These are phyloP conservation scores for Pachycephus smyrnensis DNA, from an alignment of 2,888 invertebrate species.

Conservation along the genomic window DNA sequence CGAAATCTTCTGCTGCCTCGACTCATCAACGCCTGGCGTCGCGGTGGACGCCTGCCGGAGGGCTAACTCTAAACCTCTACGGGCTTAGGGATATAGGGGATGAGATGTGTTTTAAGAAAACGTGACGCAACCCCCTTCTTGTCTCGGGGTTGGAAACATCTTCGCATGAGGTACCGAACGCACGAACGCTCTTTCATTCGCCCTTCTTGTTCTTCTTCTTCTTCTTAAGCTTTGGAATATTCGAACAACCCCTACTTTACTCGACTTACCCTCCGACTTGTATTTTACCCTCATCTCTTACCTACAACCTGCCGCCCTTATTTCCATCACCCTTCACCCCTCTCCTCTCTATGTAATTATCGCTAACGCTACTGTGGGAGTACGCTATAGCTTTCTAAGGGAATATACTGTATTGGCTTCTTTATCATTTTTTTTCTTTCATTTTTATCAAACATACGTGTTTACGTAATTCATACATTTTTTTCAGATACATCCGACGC, in stretches of 20 bases:
- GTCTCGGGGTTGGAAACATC: neutral
- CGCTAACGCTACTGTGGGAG: neutral
- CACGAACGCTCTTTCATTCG: conserved; percentile 5
- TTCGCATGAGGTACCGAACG: neutral
- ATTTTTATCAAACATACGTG: neutral
- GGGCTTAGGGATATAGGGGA: conserved; percentile 38
- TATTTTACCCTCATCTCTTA: neutral
- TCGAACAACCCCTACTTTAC: conserved; percentile 13
- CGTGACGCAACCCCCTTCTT: conserved; percentile 22
- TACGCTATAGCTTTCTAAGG: neutral
- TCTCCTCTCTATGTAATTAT: neutral
- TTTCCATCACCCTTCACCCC: neutral
- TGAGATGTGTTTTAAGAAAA: conserved; percentile 45
- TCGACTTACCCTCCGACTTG: conserved; percentile 14
- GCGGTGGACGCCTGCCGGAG: conserved; percentile 13
- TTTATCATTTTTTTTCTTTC: neutral
- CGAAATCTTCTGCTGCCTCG: conserved; percentile 49
- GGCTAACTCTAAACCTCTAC: neutral
- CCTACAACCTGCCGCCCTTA: neutral
- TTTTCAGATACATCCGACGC: neutral
- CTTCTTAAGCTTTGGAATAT: conserved; percentile 9
- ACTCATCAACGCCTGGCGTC: conserved; percentile 54
- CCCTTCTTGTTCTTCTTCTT: conserved; percentile 15
- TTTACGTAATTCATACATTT: neutral
- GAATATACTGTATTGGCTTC: neutral